Evolutionary conservation across 2,797 vertebrate species (phyloP), one percentile per base, ranked within the genome.

Genomic region (Spea hammondii): DNA sequence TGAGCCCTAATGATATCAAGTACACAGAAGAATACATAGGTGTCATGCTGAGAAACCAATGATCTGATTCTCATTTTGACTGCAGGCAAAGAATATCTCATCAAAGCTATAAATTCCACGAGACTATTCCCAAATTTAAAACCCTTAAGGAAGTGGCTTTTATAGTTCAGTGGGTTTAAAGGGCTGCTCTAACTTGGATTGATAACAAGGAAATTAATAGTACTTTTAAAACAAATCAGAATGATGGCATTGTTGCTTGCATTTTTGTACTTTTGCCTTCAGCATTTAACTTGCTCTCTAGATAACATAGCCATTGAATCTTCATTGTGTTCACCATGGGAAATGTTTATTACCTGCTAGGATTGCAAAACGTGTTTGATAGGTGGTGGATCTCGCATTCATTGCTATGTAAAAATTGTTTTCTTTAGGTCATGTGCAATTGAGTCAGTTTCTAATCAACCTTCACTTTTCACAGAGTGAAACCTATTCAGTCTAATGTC

Each of bases 141-240:
- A 91, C 90, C 90, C 91, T 93, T 90, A 91, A 92, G 93, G 94
- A 95, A 95, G 95, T 94, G 94, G 91, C 88, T 95, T 95, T 94
- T 91, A 94, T 88, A 92, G 93, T 94, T 96, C 92, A 94, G 83
- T 75, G 85, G 85, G 90, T 94, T 95, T 93, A 93, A 94, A 93
- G 92, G 92, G 91, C 92, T 90, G 92, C 90, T 95, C 91, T 95
- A 91, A 91, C 91, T 93, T 91, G 91, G 91, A 88, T 93, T 92
- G 89, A 89, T 94, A 96, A 95, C 92, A 91, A 93, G 91, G 88
- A 95, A 95, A 96, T 97, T 94, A 96, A 97, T 95, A 91, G 91
- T 93, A 94, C 91, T 92, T 92, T 92, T 93, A 92, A 95, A 94
- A 95, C 93, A 94, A 95, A 96, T 95, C 93, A 90, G 91, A 94